Base-by-base conservation (phyloP, 1,140 invertebrate genomes). In the Hypothenemus hampei region DNA sequence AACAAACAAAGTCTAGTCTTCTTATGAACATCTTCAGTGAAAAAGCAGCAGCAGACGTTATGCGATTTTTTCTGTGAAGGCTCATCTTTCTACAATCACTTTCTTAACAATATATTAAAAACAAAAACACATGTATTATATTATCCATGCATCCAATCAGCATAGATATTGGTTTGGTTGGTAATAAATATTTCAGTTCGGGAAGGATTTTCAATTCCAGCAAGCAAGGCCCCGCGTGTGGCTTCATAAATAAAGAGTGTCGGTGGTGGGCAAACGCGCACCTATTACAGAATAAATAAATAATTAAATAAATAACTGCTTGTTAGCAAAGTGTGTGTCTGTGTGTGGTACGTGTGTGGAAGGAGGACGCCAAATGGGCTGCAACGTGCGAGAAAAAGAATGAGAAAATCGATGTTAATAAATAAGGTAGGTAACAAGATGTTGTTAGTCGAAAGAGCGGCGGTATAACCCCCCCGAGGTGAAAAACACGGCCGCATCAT, bases 231-330 rank as follows among this genome's bases (percentile, higher is more conserved):
- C 50, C 67, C 66, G 69, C 67, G 67, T 70, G 69, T 70, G 69
- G 69, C 66, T 60, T 44, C 69, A 69, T 70, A 70, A 70, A 70
- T 70, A 69, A n/a, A 70, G 52, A 60, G 47, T 59, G 58, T 59
- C n/a, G 57, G 61, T 66, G 69, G 67, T 69, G 69, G 67, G 65
- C 67, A 69, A 70, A 69, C 66, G 64, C n/a, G n/a, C 66, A 70
- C 67, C 67, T 68, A 70, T 69, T 69, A 69, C 64, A 67, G 69
- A 67, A 69, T 70, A 70, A 70, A 70, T 70, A 70, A 70, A 70
- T 70, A 70, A 70, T 70, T 70, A 69, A 69, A 70, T 70, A 70
- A 70, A 70, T 69, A 68, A 69, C 66, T 61, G 67, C 69, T 70
- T 70, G 69, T 70, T 70, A 70, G 64, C 69, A 59, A 68, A 66